These are phyloP conservation scores for Girardinus metallicus DNA, from an alignment of 2,797 vertebrate genomes.

Conservation along the genomic window DNA sequence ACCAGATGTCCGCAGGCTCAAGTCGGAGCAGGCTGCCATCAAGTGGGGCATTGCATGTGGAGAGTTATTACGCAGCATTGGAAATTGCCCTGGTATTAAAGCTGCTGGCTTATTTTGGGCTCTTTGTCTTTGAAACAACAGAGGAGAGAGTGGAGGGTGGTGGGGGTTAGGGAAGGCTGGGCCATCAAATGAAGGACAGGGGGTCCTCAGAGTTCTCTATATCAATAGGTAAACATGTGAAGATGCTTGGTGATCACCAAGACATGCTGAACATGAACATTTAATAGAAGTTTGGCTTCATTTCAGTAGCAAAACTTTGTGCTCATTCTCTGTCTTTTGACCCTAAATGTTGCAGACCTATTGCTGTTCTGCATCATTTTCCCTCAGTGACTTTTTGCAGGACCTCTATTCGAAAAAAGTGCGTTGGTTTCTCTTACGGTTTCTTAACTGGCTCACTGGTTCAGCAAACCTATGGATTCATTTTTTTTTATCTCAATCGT, in stretches of 20 bases:
- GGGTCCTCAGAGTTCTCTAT: background rate
- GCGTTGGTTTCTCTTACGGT: background rate
- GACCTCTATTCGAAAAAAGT: background rate
- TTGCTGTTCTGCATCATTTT: background rate
- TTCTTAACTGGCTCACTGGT: background rate
- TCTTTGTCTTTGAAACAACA: conserved; percentile 57
- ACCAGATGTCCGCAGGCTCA: conserved; percentile 70
- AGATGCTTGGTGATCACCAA: conserved; percentile 6
- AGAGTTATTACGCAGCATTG: conserved; percentile 59
- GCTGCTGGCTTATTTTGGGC: conserved; percentile 58
- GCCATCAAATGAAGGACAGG: background rate
- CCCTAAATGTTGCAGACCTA: background rate
- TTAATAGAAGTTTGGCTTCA: background rate
- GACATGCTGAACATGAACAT: background rate
- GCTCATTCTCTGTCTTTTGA: conserved; percentile 11
- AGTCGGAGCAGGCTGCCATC: conserved; percentile 29
- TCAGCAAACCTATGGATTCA: background rate
- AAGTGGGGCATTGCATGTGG: conserved; percentile 35
- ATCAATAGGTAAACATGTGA: conserved; percentile 24
- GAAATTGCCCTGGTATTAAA: conserved; percentile 69
- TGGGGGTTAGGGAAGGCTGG: background rate
- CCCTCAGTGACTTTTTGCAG: background rate
- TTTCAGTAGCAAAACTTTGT: background rate
- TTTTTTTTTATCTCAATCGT: background rate
- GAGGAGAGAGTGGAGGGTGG: conserved; percentile 23